Percentiles rank a stretch among this genome's conserved stretches.
phyloP scores from a whole-genome alignment of 2,797 vertebrate genomes.

The Scolopax bukidnonensis region DNA sequence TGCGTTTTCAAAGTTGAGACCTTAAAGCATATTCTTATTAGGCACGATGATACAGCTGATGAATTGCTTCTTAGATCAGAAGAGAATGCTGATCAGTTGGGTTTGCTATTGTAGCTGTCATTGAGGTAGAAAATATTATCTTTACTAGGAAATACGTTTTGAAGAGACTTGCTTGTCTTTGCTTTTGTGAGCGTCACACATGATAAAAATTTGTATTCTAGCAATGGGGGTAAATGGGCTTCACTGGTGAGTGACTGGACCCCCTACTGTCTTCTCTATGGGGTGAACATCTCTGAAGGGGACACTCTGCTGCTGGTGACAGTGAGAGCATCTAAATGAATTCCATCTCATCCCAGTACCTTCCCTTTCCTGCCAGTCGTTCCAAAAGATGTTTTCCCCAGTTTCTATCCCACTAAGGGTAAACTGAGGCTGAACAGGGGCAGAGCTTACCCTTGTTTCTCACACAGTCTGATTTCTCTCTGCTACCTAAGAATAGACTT shows the following conservation, averaged over 20 bases:
- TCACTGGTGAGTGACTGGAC: neutral
- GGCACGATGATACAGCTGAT: neutral
- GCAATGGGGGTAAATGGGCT: neutral
- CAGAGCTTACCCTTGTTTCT: neutral
- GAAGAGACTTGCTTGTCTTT: constrained; percentile 18
- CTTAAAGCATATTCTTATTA: constrained; percentile 1
- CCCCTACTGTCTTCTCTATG: neutral
- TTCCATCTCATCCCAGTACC: neutral
- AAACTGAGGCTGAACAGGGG: neutral
- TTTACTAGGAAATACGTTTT: constrained; percentile 3
- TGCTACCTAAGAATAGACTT: neutral
- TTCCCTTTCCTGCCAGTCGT: neutral
- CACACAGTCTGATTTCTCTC: neutral
- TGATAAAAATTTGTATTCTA: neutral
- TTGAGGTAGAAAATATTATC: neutral
- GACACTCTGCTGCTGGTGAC: neutral
- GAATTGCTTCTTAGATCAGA: constrained; percentile 14
- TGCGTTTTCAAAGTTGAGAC: neutral
- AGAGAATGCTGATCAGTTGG: constrained; percentile 8
- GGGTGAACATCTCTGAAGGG: neutral
- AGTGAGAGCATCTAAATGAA: neutral
- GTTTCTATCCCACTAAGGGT: neutral
- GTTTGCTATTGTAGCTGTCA: constrained; percentile 10
- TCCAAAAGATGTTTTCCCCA: neutral
- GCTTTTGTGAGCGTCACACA: neutral